Conservation (phyloP, 2,113 vertebrate genomes). For the Tragulus kanchil region DNA sequence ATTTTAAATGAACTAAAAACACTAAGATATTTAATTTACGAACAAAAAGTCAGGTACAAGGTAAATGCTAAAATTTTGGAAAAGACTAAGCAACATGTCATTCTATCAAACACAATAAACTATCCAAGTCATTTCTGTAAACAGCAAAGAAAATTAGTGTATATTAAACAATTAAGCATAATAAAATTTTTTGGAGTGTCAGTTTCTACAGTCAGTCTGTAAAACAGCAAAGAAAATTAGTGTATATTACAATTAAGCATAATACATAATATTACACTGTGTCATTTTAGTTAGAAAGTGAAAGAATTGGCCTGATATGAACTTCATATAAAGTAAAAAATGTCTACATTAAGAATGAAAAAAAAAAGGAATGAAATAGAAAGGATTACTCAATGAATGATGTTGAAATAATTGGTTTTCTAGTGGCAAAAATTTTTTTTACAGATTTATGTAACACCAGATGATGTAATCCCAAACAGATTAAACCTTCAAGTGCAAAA, state of each 20-base stretch:
- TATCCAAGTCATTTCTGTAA: neutral
- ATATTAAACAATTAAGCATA: too few relatives aligned
- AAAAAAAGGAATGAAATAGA: constrained; percentile 27
- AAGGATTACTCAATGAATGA: constrained; percentile 26
- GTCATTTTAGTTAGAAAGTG: neutral
- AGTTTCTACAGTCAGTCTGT: constrained; percentile 76
- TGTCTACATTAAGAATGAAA: constrained; percentile 14
- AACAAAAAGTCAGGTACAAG: constrained; percentile 8
- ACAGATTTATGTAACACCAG: neutral
- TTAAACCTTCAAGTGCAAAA: constrained; percentile 27
- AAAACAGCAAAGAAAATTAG: constrained; percentile 70
- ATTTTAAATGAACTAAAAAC: neutral
- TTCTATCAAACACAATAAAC: neutral
- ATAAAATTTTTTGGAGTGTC: too few relatives aligned
- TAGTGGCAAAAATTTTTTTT: neutral
- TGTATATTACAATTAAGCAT: neutral
- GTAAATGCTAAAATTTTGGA: constrained; percentile 44
- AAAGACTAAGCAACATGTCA: constrained; percentile 33
- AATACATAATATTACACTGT: neutral
- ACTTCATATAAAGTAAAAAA: constrained; percentile 56
- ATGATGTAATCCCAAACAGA: constrained; percentile 38
- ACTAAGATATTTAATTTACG: constrained; percentile 26
- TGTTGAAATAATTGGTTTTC: neutral
- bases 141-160: too few relatives aligned
- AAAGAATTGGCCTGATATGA: neutral